These are phyloP conservation scores for Chionodraco myersi DNA, from an alignment of 2,113 vertebrate species.

Conservation along the genomic window DNA sequence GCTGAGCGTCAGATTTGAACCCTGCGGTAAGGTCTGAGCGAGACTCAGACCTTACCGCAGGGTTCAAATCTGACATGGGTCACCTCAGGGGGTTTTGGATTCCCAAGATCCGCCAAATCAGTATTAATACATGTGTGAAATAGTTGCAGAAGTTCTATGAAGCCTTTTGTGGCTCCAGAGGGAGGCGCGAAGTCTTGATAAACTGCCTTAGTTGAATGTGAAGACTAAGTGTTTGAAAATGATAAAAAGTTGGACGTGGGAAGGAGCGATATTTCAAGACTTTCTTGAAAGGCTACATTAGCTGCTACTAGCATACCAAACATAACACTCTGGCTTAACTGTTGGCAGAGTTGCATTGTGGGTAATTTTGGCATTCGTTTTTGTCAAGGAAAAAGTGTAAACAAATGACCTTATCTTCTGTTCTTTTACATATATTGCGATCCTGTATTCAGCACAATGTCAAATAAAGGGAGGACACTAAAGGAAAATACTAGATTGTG, in stretches of 20 bases:
- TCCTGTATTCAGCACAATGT: background rate
- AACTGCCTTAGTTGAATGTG: too few species aligned
- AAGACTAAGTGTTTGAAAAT: too few species aligned
- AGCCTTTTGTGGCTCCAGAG: too few species aligned
- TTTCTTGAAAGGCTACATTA: background rate
- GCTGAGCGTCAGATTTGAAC: too few species aligned
- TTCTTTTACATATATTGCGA: background rate
- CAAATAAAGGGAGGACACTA: background rate
- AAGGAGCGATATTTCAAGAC: background rate
- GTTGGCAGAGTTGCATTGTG: background rate
- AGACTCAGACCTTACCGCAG: too few species aligned
- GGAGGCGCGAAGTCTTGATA: too few species aligned
- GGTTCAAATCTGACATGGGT: too few species aligned
- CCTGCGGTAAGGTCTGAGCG: too few species aligned
- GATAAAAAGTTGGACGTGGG: background rate
- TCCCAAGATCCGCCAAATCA: too few species aligned
- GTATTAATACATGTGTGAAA: too few species aligned
- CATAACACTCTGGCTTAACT: background rate
- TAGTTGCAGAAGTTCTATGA: too few species aligned
- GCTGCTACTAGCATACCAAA: background rate
- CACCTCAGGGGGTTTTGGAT: too few species aligned
- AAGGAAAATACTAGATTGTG: slow-evolving; percentile 20
- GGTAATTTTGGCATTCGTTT: background rate
- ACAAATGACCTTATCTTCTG: background rate
- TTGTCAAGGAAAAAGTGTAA: background rate